A percentile compares a stretch with the other conserved stretches of the same genome.
phyloP scores from a whole-genome alignment of 2,113 vertebrate species.

The Pyxicephalus adspersus region DNA sequence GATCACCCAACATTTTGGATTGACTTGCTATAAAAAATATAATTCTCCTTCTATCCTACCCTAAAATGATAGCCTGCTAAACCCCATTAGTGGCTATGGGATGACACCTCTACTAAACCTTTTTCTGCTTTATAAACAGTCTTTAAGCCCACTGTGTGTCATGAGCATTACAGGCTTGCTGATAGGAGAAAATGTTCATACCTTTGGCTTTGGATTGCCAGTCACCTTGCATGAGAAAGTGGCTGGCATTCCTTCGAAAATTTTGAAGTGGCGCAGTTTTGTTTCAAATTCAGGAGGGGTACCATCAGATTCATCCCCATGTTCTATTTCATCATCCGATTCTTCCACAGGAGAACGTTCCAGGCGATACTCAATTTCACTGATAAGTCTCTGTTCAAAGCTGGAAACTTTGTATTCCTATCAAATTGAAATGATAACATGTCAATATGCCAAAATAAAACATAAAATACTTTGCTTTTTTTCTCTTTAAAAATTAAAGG shows the following conservation, averaged over 20 bases:
- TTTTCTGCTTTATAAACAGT: no score
- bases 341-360: conserved; percentile 94
- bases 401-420: conserved; percentile 98
- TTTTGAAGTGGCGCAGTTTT: conserved; percentile 94
- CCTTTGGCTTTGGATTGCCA: conserved; percentile 94
- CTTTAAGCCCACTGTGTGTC: no score
- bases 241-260: conserved; percentile 95
- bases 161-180: no score
- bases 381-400: conserved; percentile 96
- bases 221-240: conserved; percentile 91
- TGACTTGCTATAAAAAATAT: no score
- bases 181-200: conserved; percentile 60
- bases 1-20: no score
- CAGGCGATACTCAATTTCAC: conserved; percentile 94
- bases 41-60: no score
- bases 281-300: conserved; percentile 80
- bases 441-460: neutral
- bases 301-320: conserved; percentile 72
- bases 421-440: conserved; percentile 33
- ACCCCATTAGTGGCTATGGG: no score
- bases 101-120: no score
- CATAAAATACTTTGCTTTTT: neutral
- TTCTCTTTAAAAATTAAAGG: neutral
- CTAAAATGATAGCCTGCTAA: no score
- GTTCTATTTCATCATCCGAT: conserved; percentile 85